Conservation (phyloP, 1,140 invertebrate species). For the Drosophila pallidifrons region DNA sequence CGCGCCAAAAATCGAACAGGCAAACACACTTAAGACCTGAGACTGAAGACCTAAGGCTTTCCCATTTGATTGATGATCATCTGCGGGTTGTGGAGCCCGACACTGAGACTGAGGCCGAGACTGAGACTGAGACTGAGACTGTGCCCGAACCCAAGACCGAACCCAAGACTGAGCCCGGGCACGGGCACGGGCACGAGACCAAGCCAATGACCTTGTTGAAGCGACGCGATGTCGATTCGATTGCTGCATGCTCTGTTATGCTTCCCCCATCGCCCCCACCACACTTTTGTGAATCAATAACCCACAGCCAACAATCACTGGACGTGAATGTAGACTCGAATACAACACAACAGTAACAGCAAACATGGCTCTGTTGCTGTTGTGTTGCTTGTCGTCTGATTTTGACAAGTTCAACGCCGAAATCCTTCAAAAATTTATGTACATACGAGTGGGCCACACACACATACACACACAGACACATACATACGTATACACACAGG, state of each 20-base stretch:
- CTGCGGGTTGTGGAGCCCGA: constrained; percentile 35
- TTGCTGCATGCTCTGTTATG: constrained; percentile 20
- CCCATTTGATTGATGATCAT: constrained; percentile 79
- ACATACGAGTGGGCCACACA: constrained; percentile 34
- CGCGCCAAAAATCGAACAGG: constrained; percentile 68
- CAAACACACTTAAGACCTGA: constrained; percentile 70
- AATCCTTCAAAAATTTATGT: constrained; percentile 84
- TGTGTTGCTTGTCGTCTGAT: constrained; percentile 60
- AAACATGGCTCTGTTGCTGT: constrained; percentile 28
- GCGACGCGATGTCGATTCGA: constrained; percentile 5
- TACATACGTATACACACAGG: background rate
- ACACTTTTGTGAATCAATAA: constrained; percentile 50
- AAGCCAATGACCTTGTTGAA: constrained; percentile 79
- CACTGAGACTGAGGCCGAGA: background rate
- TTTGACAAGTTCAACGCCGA: constrained; percentile 84
- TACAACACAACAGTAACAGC: constrained; percentile 19
- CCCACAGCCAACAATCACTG: constrained; percentile 49
- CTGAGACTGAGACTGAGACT: constrained; percentile 1
- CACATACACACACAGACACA: constrained; percentile 28
- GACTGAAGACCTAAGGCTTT: constrained; percentile 46
- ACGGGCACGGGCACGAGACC: constrained; percentile 17
- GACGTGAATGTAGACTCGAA: constrained; percentile 2
- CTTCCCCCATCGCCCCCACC: background rate
- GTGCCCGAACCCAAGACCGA: constrained; percentile 7
- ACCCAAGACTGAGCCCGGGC: constrained; percentile 10